Conservation (phyloP, 2,888 invertebrate species). For the Heteromyza rotundicornis region DNA sequence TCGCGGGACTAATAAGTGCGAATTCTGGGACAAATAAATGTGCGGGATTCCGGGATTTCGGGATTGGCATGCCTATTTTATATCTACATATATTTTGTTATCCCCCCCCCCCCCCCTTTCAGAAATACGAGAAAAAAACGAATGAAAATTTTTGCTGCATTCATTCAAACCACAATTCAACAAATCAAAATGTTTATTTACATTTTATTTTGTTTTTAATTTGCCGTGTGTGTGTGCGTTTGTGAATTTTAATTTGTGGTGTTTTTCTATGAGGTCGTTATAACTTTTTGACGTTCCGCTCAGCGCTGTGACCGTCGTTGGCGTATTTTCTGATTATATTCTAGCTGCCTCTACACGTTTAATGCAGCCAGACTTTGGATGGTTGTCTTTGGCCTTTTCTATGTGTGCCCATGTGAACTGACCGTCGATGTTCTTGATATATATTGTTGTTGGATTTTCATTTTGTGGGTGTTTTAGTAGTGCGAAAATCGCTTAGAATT, state of each 20-base stretch:
- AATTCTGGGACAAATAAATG: no score
- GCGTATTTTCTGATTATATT: neutral
- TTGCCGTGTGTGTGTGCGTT: neutral
- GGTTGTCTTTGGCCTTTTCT: no score
- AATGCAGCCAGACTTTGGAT: no score
- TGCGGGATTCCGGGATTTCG: no score
- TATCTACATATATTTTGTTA: no score
- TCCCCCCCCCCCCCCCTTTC: no score
- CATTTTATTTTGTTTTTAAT: neutral
- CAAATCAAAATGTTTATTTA: neutral
- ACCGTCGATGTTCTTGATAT: no score
- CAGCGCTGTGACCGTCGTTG: neutral
- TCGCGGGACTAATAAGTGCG: no score
- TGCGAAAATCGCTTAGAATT: slow-evolving; percentile 7
- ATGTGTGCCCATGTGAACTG: no score
- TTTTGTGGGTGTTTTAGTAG: slow-evolving; percentile 16
- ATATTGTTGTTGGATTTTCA: neutral
- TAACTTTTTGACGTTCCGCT: neutral
- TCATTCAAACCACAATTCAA: neutral
- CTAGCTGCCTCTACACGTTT: neutral
- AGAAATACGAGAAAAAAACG: no score
- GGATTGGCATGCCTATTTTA: no score
- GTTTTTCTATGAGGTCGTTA: neutral
- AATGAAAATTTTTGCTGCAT: neutral
- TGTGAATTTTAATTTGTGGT: neutral